Base-by-base conservation (phyloP, 92 coral and sea anemone species). In the Palythoa grandis region DNA sequence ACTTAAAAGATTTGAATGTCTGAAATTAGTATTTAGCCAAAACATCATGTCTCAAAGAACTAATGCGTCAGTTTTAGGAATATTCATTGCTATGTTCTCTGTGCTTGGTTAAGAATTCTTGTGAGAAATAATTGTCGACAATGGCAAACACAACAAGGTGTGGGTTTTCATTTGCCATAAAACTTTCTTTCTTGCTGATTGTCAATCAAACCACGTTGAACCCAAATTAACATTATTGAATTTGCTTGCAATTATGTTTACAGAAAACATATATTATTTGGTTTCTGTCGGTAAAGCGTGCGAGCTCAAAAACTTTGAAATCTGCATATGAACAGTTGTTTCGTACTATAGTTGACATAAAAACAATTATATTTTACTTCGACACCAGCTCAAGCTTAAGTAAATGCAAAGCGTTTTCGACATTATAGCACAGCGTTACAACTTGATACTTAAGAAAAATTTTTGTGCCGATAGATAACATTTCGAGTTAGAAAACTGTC, bases 271-370 rank as follows among this genome's bases (percentile, higher is more conserved):
- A 80, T 22, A 67, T 63, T 80, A 43, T 80, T 66, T 80, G 74
- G 74, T 80, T 72, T 60, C 63, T 39, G 85, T 80, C 85, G 85
- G 74, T 63, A 80, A 48, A 80, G 39, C 47, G 85, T 80, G 85
- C 35, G 85, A 50, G 23, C 61, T 22, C 24, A 80, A 47, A 63
- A 23, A 52, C 60, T 80, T 40, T 47, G 40, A 66, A 80, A 80
- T 80, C 74, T 80, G 48, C 74, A 80, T 80, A 65, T 80, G 40
- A 79, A 61, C 74, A 47, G 68, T 53, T 19, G 66, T 53, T 76
- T 47, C 68, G 82, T 37, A 76, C 24, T 56, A 52, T 54, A 25
- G 22, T 19, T 69, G 60, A 66, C 74, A 43, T 66, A 25, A 80
- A 80, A 12, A 80, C 50, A 79, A 63, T 25, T 65, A 47, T 69